phyloP scores from a whole-genome alignment of 2,797 vertebrate species.

The Clarias pachynema region DNA sequence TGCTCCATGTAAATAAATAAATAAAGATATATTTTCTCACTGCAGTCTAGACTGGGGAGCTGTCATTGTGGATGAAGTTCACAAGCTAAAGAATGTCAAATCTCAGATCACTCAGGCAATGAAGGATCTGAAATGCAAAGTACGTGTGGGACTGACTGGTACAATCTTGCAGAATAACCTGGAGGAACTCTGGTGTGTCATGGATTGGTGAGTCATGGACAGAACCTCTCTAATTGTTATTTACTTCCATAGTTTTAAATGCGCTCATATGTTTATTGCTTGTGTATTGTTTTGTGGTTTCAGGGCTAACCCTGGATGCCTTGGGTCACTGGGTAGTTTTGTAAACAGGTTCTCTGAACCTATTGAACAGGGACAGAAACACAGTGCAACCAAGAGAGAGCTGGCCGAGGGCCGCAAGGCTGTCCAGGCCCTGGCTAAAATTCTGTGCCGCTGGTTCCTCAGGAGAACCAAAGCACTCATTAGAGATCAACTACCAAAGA shows the following conservation, averaged over 20 bases:
- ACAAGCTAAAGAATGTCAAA: constrained; percentile 95
- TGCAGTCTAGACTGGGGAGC: constrained; percentile 89
- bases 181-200: constrained; percentile 96
- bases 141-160: constrained; percentile 92
- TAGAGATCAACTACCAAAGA: constrained; percentile 87
- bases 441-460: constrained; percentile 85
- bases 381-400: constrained; percentile 89
- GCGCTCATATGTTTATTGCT: background rate
- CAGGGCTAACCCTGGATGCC: constrained; percentile 90
- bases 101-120: constrained; percentile 90
- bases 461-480: constrained; percentile 91
- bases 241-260: background rate
- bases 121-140: constrained; percentile 85
- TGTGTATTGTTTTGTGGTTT: constrained; percentile 32
- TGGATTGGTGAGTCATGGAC: constrained; percentile 87
- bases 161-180: constrained; percentile 96
- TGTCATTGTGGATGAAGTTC: constrained; percentile 92
- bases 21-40: too few species aligned
- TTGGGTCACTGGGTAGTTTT: constrained; percentile 82
- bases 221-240: background rate
- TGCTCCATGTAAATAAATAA: background rate
- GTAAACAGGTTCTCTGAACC: constrained; percentile 87
- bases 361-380: constrained; percentile 89
- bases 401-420: constrained; percentile 87
- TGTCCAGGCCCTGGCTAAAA: constrained; percentile 77